Conservation (phyloP, 2,113 vertebrate genomes). For the Eonycteris spelaea region DNA sequence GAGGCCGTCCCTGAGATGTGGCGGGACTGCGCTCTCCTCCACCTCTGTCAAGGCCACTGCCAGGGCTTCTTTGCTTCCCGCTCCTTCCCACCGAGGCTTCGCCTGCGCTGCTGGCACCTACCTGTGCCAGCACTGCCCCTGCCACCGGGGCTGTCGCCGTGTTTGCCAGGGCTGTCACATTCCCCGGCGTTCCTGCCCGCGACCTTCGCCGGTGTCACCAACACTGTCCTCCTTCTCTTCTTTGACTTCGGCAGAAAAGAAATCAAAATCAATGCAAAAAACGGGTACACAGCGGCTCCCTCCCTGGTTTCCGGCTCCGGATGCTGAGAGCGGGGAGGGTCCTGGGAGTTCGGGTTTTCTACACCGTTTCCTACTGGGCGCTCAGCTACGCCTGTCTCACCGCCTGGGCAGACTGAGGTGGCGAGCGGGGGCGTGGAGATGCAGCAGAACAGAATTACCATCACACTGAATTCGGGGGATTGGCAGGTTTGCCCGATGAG, state of each 20-base stretch:
- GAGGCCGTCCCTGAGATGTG: not conserved
- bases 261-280: not conserved
- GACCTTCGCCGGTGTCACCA: not conserved
- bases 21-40: rapidly evolving
- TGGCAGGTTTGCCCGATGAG: not conserved
- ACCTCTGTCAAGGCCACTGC: too few species aligned
- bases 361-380: not conserved
- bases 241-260: not conserved
- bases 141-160: not conserved
- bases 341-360: not conserved
- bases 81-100: too few species aligned
- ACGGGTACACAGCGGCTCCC: not conserved
- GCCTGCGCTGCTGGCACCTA: too few species aligned
- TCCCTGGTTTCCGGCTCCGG: not conserved
- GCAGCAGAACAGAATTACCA: not conserved
- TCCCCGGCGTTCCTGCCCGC: not conserved
- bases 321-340: not conserved
- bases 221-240: not conserved
- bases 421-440: not conserved
- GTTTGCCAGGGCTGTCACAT: not conserved
- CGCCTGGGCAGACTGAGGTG: not conserved
- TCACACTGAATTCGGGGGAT: not conserved
- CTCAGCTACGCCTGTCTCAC: not conserved
- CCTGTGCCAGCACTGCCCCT: not conserved
- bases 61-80: rapidly evolving